Base-by-base conservation (phyloP, 2,888 invertebrate species). In the Mactromeris polynyma region DNA sequence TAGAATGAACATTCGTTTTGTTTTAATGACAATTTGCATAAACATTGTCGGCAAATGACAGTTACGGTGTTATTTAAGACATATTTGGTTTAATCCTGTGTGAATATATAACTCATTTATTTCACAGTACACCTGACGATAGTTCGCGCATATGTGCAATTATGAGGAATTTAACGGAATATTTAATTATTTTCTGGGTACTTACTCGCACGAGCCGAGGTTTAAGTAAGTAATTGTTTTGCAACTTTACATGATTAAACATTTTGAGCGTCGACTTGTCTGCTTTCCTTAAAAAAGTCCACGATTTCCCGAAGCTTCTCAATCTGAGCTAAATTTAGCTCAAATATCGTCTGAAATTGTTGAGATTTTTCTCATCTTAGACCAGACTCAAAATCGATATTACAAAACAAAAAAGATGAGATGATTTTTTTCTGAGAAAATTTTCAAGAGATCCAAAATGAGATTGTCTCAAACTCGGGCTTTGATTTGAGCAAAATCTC, bases 11-110 rank as follows among this genome's bases (percentile, higher is more conserved):
- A 26, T 26, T 64, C 58, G 26, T 26, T 64, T 26, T 26, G 58
- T 64, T 64, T n/a, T 58, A 58, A 64, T 11, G 26, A 64, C 26
- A 64, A 64, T 64, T 64, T n/a, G 58, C 58, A 64, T 64, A 64
- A 26, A 64, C 26, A 64, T 11, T 64, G 58, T 64, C 58, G 4
- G 6, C 26, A 9, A 64, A 26, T 64, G 58, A 64, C 58, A 64
- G 58, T 64, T 26, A 26, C n/a, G 26, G 26, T 26, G 9, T 64
- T 26, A 64, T 11, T 64, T 64, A 46, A 64, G 58, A 26, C 58
- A 26, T n/a, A 51, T 64, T 64, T n/a, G 9, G 26, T 26, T 64
- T 7, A 64, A 64, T n/a, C 0, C 26, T 51, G 11, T 6, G 14
- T 42, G 42, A n/a, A n/a, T 42, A 42, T 14, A 64, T 64, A 26